A percentile compares a stretch with the other conserved stretches of the same genome.
These are phyloP conservation scores for Hydrotaea diabolus DNA, from an alignment of 2,888 invertebrate species.

Conservation along the genomic window DNA sequence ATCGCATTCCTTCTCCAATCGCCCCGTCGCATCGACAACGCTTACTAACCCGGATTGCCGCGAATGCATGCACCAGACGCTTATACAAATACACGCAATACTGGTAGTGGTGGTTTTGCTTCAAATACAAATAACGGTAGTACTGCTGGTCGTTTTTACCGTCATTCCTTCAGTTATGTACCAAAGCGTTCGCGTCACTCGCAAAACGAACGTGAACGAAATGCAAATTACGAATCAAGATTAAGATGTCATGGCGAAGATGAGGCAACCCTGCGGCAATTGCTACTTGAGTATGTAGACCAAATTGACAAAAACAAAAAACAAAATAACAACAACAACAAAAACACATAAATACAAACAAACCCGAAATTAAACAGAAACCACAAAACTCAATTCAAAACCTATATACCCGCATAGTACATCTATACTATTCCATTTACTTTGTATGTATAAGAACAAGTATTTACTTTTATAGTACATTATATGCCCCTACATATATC, in stretches of 20 bases:
- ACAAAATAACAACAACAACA: conserved; percentile 24
- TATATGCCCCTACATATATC: neutral
- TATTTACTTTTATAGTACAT: neutral
- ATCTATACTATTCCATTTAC: neutral
- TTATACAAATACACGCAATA: conserved; percentile 75
- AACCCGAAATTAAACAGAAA: neutral
- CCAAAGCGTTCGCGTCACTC: conserved; percentile 80
- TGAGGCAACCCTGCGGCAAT: conserved; percentile 96
- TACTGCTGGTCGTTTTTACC: conserved; percentile 76
- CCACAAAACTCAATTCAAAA: neutral
- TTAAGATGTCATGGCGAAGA: conserved; percentile 85
- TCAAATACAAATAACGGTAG: conserved; percentile 77
- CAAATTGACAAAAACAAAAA: conserved; percentile 42
- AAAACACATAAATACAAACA: conserved; percentile 10
- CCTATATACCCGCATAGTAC: neutral
- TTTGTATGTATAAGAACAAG: neutral
- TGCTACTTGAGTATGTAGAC: conserved; percentile 92
- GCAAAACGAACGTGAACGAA: conserved; percentile 77
- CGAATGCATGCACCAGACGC: conserved; percentile 40
- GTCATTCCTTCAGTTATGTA: conserved; percentile 81
- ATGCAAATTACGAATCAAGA: conserved; percentile 79
- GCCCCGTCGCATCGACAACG: no score
- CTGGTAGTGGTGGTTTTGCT: conserved; percentile 76
- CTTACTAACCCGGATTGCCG: neutral
- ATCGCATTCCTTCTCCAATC: neutral